phyloP scores from a whole-genome alignment of 1,140 invertebrate genomes.

The Paralvinella palmiformis region DNA sequence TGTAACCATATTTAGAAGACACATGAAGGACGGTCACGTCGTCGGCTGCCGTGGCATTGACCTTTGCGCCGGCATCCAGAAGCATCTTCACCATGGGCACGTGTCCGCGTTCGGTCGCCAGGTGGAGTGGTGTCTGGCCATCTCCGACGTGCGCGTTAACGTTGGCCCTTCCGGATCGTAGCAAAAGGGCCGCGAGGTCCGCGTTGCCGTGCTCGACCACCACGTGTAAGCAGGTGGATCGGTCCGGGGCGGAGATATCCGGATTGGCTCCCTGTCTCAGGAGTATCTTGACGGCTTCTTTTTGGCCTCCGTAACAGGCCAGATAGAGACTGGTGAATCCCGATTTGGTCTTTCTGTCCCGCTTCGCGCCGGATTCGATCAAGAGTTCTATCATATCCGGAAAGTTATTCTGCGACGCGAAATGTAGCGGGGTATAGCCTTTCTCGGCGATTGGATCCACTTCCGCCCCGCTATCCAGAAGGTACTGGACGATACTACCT shows the following conservation, averaged over 20 bases:
- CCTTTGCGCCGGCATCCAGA: too few relatives aligned
- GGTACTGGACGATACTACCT: background rate
- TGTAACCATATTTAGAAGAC: background rate
- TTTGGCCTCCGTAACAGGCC: slow-evolving; percentile 7
- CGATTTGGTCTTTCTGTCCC: background rate
- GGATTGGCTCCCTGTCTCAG: too few relatives aligned
- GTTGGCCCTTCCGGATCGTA: too few relatives aligned
- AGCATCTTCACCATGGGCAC: too few relatives aligned
- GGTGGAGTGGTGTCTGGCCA: too few relatives aligned
- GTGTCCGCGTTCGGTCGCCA: too few relatives aligned
- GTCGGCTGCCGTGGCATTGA: too few relatives aligned
- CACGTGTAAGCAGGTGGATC: background rate
- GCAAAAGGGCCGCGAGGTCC: background rate
- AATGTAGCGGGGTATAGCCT: background rate
- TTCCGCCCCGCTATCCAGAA: background rate
- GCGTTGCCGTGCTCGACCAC: background rate
- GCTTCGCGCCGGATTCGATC: background rate
- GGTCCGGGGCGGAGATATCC: background rate
- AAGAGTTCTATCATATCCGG: background rate
- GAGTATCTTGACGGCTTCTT: background rate
- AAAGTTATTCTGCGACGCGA: background rate
- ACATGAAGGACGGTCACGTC: background rate
- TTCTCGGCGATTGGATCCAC: background rate
- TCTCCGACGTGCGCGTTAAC: too few relatives aligned
- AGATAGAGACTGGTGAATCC: background rate